Conservation (phyloP, 2,888 invertebrate species). For the Xestia xanthographa region DNA sequence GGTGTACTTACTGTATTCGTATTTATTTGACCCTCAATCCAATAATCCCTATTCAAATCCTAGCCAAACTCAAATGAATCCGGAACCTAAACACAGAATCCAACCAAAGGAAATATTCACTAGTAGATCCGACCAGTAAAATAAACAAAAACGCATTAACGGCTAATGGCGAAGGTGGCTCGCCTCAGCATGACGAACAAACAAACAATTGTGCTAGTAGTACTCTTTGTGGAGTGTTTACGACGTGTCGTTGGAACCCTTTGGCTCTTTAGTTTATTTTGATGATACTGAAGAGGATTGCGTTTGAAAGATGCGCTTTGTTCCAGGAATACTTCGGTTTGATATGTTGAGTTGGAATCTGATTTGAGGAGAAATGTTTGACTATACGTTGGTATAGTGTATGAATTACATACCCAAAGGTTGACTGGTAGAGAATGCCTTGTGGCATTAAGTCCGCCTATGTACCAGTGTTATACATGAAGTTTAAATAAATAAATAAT, state of each 20-base stretch:
- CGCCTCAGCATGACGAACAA: constrained; percentile 78
- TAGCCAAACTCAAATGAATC: constrained; percentile 19
- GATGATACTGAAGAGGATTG: constrained; percentile 47
- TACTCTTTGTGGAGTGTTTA: constrained; percentile 63
- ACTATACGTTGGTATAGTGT: neutral
- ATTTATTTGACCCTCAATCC: neutral
- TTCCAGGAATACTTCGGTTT: constrained; percentile 54
- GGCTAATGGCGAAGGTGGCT: constrained; percentile 83
- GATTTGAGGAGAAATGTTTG: constrained; percentile 5
- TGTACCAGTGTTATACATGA: no score
- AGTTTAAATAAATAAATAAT: no score
- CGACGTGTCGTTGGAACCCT: constrained; percentile 47
- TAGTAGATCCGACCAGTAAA: constrained; percentile 53
- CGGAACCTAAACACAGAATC: constrained; percentile 35
- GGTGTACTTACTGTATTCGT: neutral
- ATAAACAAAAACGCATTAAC: constrained; percentile 84
- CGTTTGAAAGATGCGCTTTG: constrained; percentile 60
- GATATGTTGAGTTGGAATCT: constrained; percentile 29
- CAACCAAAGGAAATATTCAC: constrained; percentile 61
- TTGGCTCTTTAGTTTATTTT: constrained; percentile 60
- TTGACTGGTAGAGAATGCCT: no score
- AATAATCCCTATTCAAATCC: constrained; percentile 7
- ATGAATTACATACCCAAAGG: no score
- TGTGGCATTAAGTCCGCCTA: no score
- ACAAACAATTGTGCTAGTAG: constrained; percentile 76